Conservation (phyloP, 2,113 vertebrate species). For the Erythrocebus patas region DNA sequence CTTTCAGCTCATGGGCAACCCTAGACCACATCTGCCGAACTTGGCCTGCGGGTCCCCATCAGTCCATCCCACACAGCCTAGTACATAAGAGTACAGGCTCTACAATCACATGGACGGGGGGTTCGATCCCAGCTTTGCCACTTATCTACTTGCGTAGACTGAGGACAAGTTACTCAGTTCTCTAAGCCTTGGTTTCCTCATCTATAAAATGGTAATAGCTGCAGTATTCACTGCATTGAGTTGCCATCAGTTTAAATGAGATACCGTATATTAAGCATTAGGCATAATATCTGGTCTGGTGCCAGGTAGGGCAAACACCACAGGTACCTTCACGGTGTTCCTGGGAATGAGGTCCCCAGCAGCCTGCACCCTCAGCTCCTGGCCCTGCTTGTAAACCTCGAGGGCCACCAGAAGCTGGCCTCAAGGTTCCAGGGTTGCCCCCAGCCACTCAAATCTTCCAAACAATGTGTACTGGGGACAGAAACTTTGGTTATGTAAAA, state of each 20-base stretch:
- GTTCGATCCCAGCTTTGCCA: neutral
- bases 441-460: neutral
- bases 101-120: neutral
- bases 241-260: neutral
- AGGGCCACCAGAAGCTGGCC: neutral
- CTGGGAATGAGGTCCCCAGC: rapidly evolving
- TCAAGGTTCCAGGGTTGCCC: neutral
- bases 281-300: neutral
- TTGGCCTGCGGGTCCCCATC: neutral
- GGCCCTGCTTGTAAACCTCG: neutral
- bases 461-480: neutral
- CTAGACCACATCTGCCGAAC: neutral
- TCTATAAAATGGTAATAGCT: neutral
- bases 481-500: conserved; percentile 64
- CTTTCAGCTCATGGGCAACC: neutral
- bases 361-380: rapidly evolving
- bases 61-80: neutral
- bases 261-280: neutral
- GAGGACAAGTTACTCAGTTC: neutral
- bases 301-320: neutral
- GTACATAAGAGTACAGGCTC: neutral
- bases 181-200: neutral
- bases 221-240: neutral
- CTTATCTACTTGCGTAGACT: neutral
- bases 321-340: rapidly evolving